These are phyloP conservation scores for Drosophila merina DNA, from an alignment of 2,888 invertebrate genomes.

Conservation along the genomic window DNA sequence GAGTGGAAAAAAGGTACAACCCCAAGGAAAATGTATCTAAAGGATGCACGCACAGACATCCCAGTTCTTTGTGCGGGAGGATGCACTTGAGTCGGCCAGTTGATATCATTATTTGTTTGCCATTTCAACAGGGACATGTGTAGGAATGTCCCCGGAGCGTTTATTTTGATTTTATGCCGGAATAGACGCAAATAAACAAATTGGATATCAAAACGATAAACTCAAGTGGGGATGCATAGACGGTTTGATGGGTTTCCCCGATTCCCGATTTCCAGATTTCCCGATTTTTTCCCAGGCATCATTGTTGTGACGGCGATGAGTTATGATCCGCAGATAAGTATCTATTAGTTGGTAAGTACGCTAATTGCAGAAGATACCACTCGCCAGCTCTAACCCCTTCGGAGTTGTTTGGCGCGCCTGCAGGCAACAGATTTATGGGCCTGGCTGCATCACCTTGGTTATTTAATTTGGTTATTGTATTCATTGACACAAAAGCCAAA, in stretches of 20 bases:
- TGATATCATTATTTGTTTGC: constrained; percentile 72
- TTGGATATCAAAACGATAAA: constrained; percentile 58
- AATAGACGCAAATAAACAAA: constrained; percentile 67
- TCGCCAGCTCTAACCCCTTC: constrained; percentile 38
- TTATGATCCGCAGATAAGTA: constrained; percentile 65
- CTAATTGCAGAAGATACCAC: constrained; percentile 60
- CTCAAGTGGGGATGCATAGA: constrained; percentile 1
- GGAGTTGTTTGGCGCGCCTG: constrained; percentile 6
- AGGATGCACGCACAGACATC: constrained; percentile 44
- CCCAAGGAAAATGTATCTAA: constrained; percentile 53
- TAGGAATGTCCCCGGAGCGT: constrained; percentile 65
- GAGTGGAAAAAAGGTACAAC: constrained; percentile 73
- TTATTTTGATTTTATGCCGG: constrained; percentile 56
- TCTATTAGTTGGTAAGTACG: constrained; percentile 59
- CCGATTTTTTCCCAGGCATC: constrained; percentile 34
- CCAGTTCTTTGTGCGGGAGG: constrained; percentile 48
- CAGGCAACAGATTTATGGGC: constrained; percentile 32
- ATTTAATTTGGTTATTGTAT: constrained; percentile 83
- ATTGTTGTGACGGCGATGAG: constrained; percentile 17
- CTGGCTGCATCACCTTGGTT: constrained; percentile 75
- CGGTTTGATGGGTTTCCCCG: background rate
- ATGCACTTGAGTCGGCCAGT: constrained; percentile 52
- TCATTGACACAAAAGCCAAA: constrained; percentile 82
- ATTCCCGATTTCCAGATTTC: no score
- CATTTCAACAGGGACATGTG: constrained; percentile 53